These are phyloP conservation scores for Oreortyx pictus DNA, from an alignment of 2,797 vertebrate species.

Conservation along the genomic window DNA sequence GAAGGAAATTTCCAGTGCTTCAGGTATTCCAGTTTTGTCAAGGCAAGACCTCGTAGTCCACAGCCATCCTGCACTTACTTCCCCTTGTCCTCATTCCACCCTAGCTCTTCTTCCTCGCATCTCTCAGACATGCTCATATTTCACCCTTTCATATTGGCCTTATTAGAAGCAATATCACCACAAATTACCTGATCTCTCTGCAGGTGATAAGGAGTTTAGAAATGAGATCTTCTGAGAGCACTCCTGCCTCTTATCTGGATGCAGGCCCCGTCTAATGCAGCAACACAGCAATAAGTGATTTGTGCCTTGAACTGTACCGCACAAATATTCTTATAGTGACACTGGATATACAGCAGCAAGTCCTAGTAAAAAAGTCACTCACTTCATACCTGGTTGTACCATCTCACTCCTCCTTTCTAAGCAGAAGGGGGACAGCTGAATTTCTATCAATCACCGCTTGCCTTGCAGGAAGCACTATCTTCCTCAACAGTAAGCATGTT, in stretches of 20 bases:
- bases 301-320: neutral
- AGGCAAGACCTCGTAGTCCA: neutral
- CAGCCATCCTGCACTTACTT: neutral
- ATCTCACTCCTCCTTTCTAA: neutral
- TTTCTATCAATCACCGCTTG: neutral
- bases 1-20: neutral
- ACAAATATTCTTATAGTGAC: neutral
- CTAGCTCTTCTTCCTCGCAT: neutral
- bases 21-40: neutral
- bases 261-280: neutral
- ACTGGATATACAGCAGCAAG: neutral
- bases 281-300: neutral
- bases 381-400: neutral
- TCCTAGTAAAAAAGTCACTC: neutral
- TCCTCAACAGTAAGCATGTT: neutral
- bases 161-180: neutral
- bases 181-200: neutral
- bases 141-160: neutral
- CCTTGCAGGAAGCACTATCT: neutral
- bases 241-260: neutral
- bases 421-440: neutral
- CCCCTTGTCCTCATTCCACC: fast-evolving
- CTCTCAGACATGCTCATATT: neutral
- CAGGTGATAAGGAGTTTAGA: neutral
- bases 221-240: neutral